A percentile compares a stretch with the other conserved stretches of the same genome.
Conservation (phyloP, 1,140 invertebrate species). For the Drosophila nasuta region DNA sequence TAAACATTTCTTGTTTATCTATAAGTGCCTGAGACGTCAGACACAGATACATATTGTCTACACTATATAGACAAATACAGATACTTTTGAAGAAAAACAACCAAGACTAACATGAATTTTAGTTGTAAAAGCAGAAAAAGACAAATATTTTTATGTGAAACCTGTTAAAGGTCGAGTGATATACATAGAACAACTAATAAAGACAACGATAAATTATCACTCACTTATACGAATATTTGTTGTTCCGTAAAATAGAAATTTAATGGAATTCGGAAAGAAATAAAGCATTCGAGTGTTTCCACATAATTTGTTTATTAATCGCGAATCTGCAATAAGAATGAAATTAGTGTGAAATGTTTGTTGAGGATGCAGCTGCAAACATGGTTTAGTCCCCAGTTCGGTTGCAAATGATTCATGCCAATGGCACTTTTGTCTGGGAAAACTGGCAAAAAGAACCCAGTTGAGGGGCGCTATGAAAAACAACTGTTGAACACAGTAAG, state of each 20-base stretch:
- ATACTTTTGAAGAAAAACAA: slow-evolving; percentile 5
- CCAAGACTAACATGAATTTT: neutral
- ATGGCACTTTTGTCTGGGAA: slow-evolving; percentile 17
- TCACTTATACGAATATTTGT: too few species aligned
- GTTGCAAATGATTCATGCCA: slow-evolving; percentile 20
- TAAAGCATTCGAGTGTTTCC: too few species aligned
- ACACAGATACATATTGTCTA: neutral
- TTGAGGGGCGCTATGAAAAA: slow-evolving; percentile 4
- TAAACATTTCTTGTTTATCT: slow-evolving; percentile 4
- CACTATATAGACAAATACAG: neutral
- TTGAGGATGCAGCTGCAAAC: neutral
- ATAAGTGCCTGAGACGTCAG: neutral
- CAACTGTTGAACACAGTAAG: slow-evolving; percentile 6
- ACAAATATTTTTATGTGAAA: neutral
- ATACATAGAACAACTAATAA: too few species aligned
- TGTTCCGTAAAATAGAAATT: too few species aligned
- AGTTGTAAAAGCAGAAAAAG: neutral
- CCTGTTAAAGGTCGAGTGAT: neutral
- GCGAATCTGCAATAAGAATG: neutral
- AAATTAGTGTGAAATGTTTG: neutral
- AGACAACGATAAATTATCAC: too few species aligned
- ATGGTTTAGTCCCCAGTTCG: neutral
- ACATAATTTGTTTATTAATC: too few species aligned
- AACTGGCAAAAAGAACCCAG: slow-evolving; percentile 4
- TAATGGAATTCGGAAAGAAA: too few species aligned